Percentiles rank a stretch among this genome's conserved stretches.
phyloP scores from a whole-genome alignment of 2,113 vertebrate species.

The Cinclus mexicanus region DNA sequence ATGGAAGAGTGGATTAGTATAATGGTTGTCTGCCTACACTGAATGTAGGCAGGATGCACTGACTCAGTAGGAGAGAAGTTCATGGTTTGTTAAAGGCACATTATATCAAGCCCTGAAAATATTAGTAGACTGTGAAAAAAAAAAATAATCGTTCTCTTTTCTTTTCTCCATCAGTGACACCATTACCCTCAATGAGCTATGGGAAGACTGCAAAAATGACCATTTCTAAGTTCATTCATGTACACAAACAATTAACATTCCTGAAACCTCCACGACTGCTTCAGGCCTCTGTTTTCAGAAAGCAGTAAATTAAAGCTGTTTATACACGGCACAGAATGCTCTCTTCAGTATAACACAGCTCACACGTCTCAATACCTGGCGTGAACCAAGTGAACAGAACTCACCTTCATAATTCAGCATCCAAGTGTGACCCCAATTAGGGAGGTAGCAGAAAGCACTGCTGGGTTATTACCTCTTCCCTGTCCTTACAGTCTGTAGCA shows the following conservation, averaged over 20 bases:
- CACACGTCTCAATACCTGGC: background rate
- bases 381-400: background rate
- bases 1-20: slow-evolving; percentile 68
- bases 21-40: slow-evolving; percentile 67
- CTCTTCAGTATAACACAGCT: background rate
- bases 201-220: slow-evolving; percentile 24
- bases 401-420: background rate
- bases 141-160: background rate
- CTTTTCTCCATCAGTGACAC: slow-evolving; percentile 39
- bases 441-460: background rate
- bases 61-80: slow-evolving; percentile 62
- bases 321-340: slow-evolving; percentile 14
- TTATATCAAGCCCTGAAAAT: slow-evolving; percentile 59
- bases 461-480: background rate
- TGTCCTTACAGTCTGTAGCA: background rate
- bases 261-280: slow-evolving; percentile 38
- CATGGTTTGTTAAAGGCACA: slow-evolving; percentile 69
- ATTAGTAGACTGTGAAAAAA: slow-evolving; percentile 20
- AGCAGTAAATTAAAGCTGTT: slow-evolving; percentile 44
- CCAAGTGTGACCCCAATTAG: background rate
- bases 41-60: slow-evolving; percentile 55
- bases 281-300: slow-evolving; percentile 21
- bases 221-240: slow-evolving; percentile 54
- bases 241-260: slow-evolving; percentile 59
- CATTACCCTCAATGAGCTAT: slow-evolving; percentile 49